Evolutionary conservation across 53 echinoderm and acorn worm genomes (phyloP).

Genomic region (Stichopus horrens): DNA sequence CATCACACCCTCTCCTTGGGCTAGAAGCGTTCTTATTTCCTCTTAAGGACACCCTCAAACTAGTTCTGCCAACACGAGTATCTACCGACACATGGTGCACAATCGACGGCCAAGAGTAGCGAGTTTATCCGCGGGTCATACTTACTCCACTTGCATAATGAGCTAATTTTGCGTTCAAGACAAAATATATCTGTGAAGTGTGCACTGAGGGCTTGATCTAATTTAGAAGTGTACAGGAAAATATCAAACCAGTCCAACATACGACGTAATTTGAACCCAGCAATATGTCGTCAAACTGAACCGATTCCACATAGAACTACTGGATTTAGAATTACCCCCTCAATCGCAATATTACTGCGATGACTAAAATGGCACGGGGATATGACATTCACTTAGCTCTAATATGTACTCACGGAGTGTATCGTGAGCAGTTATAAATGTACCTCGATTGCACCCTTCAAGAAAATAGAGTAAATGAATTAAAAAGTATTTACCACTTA

Average conservation of each 20-base stretch:
- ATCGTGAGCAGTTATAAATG: no score
- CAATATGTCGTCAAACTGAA: no score
- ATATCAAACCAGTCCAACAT: not conserved
- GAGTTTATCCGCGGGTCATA: constrained; percentile 28
- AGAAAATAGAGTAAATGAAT: no score
- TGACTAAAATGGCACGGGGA: no score
- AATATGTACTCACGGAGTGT: no score
- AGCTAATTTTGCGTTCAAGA: constrained; percentile 28
- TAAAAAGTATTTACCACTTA: no score
- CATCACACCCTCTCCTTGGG: constrained; percentile 11
- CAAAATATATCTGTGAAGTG: constrained; percentile 23
- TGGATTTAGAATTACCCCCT: no score
- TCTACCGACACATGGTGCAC: constrained; percentile 32
- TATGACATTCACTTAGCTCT: no score
- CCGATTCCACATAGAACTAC: no score
- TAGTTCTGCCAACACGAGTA: constrained; percentile 33
- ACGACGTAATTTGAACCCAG: not conserved
- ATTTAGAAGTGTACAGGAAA: constrained; percentile 17
- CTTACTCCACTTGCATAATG: constrained; percentile 44
- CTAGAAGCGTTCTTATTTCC: constrained; percentile 36
- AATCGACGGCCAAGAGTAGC: not conserved
- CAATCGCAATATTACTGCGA: no score
- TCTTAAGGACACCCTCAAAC: constrained; percentile 13
- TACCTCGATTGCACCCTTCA: no score
- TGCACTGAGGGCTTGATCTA: constrained; percentile 30